phyloP scores from a whole-genome alignment of 1,140 invertebrate species.

The Harpegnathos saltator region DNA sequence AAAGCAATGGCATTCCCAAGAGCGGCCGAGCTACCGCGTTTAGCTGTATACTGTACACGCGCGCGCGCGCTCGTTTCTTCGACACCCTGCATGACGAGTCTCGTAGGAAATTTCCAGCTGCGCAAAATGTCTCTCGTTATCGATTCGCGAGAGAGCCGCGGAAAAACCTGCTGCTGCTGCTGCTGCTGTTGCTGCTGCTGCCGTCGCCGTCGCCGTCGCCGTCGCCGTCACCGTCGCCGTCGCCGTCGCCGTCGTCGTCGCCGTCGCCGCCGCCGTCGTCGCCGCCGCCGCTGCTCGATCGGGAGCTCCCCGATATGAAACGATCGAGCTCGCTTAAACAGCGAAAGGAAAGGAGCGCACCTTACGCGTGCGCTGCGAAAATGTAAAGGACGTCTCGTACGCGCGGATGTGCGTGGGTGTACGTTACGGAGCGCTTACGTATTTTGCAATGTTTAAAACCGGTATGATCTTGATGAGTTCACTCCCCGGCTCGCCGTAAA shows the following conservation, averaged over 20 bases:
- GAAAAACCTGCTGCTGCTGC: conserved; percentile 43
- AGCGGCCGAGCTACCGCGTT: conserved; percentile 6
- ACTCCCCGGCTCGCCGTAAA: conserved; percentile 35
- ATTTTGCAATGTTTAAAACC: conserved; percentile 39
- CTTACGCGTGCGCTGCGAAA: conserved; percentile 51
- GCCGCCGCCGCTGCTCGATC: conserved; percentile 1
- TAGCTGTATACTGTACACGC: neutral
- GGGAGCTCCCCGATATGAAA: conserved; percentile 24
- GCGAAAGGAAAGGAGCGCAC: conserved; percentile 61
- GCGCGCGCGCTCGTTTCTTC: too few relatives aligned
- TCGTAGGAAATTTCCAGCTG: conserved; percentile 62
- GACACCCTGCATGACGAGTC: conserved; percentile 34
- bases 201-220: too few relatives aligned
- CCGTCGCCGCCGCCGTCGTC: too few relatives aligned
- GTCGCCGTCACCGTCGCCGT: too few relatives aligned
- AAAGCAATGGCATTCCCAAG: neutral
- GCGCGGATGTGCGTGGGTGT: neutral
- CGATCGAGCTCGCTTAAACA: conserved; percentile 41
- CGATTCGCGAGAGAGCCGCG: conserved; percentile 31
- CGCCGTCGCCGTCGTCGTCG: too few relatives aligned
- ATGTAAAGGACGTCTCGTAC: conserved; percentile 44
- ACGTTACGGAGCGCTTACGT: conserved; percentile 21
- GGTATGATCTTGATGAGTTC: conserved; percentile 46
- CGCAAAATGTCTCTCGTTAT: conserved; percentile 42
- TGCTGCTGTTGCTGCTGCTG: too few relatives aligned